Conservation (phyloP, 2,888 invertebrate genomes). For the Andrena minutula region DNA sequence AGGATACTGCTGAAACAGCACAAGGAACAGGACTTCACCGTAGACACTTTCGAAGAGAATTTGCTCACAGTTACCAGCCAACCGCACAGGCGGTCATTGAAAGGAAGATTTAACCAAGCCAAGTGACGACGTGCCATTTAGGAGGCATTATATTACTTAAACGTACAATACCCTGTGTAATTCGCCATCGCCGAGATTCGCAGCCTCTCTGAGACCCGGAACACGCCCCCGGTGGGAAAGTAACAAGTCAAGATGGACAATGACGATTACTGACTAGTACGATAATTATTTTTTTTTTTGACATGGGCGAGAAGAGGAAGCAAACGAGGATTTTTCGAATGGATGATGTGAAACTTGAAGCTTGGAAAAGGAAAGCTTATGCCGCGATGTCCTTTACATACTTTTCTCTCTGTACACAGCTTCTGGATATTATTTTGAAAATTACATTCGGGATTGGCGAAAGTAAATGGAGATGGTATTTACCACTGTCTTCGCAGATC, state of each 20-base stretch:
- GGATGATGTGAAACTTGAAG: background rate
- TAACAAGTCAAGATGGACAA: background rate
- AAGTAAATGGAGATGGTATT: slow-evolving; percentile 43
- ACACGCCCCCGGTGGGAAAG: background rate
- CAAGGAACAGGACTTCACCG: slow-evolving; percentile 79
- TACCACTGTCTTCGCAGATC: slow-evolving; percentile 8
- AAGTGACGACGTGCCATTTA: slow-evolving; percentile 59
- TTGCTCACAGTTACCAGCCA: slow-evolving; percentile 62
- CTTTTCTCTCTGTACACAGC: slow-evolving; percentile 2
- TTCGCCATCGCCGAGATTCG: background rate
- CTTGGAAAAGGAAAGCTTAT: background rate
- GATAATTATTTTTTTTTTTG: background rate
- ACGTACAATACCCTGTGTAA: slow-evolving; percentile 36
- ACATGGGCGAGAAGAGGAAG: background rate
- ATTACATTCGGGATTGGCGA: slow-evolving; percentile 15
- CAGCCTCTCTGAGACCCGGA: background rate
- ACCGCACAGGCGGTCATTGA: slow-evolving; percentile 18
- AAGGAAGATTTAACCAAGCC: slow-evolving; percentile 33
- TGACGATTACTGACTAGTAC: slow-evolving; percentile 3
- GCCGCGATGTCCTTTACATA: background rate
- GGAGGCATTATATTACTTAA: slow-evolving; percentile 35
- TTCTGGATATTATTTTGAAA: slow-evolving; percentile 26
- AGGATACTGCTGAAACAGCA: slow-evolving; percentile 19
- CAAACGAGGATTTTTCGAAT: background rate
- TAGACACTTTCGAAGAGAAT: slow-evolving; percentile 80